Percentiles rank a stretch among this genome's conserved stretches.
Conservation (phyloP, 2,113 vertebrate species). For the Cololabis saira region DNA sequence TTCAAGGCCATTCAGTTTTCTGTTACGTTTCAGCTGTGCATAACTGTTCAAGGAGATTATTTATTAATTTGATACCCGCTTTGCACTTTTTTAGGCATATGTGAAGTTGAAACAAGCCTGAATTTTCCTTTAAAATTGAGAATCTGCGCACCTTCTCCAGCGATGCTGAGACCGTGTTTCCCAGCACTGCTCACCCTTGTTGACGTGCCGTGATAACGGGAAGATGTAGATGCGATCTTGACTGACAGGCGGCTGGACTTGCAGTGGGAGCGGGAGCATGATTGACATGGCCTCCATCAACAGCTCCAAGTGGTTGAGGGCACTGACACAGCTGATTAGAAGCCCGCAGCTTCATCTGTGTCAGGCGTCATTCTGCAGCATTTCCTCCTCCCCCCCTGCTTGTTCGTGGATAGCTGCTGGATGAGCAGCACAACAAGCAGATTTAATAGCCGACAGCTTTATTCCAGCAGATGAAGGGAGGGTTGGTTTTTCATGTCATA, state of each 20-base stretch:
- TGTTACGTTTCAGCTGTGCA: too few species aligned
- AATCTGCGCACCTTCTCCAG: too few species aligned
- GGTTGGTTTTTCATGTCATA: background rate
- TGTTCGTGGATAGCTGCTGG: background rate
- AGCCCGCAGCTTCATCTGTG: slow-evolving; percentile 15
- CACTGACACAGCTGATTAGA: slow-evolving; percentile 46
- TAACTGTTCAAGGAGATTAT: too few species aligned
- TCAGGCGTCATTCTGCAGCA: slow-evolving; percentile 39
- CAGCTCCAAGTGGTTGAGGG: slow-evolving; percentile 6
- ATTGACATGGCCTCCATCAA: slow-evolving; percentile 13
- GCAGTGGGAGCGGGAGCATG: background rate
- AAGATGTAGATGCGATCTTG: background rate
- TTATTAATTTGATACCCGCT: too few species aligned
- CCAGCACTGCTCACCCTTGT: too few species aligned
- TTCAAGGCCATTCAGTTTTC: too few species aligned
- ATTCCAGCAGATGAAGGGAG: slow-evolving; percentile 22
- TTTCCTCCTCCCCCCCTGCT: slow-evolving; percentile 29
- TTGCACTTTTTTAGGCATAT: too few species aligned
- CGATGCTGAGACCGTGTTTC: too few species aligned
- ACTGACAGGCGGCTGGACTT: slow-evolving; percentile 27
- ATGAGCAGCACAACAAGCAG: slow-evolving; percentile 22
- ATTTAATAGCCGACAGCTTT: slow-evolving; percentile 40
- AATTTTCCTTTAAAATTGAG: too few species aligned
- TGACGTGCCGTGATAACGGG: too few species aligned
- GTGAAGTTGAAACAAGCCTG: too few species aligned